Base-by-base conservation (phyloP, 2,888 invertebrate genomes). In the Spilosoma lubricipeda region DNA sequence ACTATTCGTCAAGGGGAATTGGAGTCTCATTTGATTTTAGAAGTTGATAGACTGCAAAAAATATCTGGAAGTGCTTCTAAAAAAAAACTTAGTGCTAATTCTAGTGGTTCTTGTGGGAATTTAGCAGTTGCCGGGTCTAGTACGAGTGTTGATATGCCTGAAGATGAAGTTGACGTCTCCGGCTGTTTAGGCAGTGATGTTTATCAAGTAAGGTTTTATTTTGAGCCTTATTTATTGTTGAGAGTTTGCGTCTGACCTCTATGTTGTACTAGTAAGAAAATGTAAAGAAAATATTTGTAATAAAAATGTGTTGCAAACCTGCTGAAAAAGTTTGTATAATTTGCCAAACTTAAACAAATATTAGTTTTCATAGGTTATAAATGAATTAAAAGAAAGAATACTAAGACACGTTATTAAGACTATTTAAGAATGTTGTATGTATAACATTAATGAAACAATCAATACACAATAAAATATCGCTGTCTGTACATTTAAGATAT, bases 1-100 rank as follows among this genome's bases (percentile, higher is more conserved):
- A 98, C 98, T 4, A 96, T 99, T 66, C 96, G 98, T 69, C 96
- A 97, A 3, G 97, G 97, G 2, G 99, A 99, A 91, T 95, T 99
- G n/a, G 98, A 98, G 83, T 96, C 97, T 42, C 99, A 99, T 93
- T 97, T 98, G 81, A 94, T 97, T 69, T 96, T 98, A 78, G 99
- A 99, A 94, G 96, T 99, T 80, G 95, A 95, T 18, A 89, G 93
- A 71, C 80, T 95, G 48, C 92, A 93, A 56, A 95, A 95, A 75
- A 75, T 95, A 18, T 93, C 95, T 0, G 82, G 82, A 77, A 89
- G 88, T 73, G 89, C 90, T 69, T 87, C 90, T 11, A 95, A 95
- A 77, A 88, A 95, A 48, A 95, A 95, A 79, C 76, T 93, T 0
- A 95, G 94, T 86, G 87, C 84, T 0, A 93, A 88, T 48, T 91